These are phyloP conservation scores for Chrysodeixis includens DNA, from an alignment of 2,888 invertebrate species.

Conservation along the genomic window DNA sequence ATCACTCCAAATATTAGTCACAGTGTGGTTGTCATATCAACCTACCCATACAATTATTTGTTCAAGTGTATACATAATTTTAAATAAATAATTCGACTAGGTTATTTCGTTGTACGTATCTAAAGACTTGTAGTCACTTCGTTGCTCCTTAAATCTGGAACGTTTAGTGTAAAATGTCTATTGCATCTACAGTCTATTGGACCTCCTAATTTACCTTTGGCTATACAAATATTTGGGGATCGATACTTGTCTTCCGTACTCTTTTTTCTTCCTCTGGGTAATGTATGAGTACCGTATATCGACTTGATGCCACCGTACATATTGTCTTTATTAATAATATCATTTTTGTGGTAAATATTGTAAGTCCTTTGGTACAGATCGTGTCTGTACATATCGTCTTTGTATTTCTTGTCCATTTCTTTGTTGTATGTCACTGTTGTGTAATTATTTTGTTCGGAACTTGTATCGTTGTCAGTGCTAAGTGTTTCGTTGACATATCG, in stretches of 20 bases:
- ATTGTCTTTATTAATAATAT: constrained; percentile 60
- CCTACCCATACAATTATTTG: constrained; percentile 51
- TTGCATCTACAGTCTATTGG: constrained; percentile 81
- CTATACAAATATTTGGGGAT: constrained; percentile 84
- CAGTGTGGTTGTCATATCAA: constrained; percentile 30
- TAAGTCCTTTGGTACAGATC: constrained; percentile 71
- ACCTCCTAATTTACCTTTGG: constrained; percentile 78
- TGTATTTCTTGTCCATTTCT: constrained; percentile 71
- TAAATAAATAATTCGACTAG: constrained; percentile 70
- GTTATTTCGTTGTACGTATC: constrained; percentile 56
- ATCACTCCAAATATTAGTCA: constrained; percentile 34
- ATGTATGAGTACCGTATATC: constrained; percentile 70
- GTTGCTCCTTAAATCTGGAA: constrained; percentile 78
- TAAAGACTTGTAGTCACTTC: constrained; percentile 83
- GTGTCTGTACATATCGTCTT: constrained; percentile 70
- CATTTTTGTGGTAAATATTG: constrained; percentile 69
- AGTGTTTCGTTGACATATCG: constrained; percentile 75
- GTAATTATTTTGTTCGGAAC: constrained; percentile 74
- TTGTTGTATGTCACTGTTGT: constrained; percentile 73
- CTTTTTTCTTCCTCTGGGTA: constrained; percentile 73
- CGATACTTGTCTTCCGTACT: constrained; percentile 75
- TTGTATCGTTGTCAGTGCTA: constrained; percentile 72
- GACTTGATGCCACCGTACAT: constrained; percentile 63
- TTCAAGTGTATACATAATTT: constrained; percentile 58
- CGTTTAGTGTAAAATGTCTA: constrained; percentile 83